Conservation (phyloP, 2,113 vertebrate species). For the Ifrita kowaldi region DNA sequence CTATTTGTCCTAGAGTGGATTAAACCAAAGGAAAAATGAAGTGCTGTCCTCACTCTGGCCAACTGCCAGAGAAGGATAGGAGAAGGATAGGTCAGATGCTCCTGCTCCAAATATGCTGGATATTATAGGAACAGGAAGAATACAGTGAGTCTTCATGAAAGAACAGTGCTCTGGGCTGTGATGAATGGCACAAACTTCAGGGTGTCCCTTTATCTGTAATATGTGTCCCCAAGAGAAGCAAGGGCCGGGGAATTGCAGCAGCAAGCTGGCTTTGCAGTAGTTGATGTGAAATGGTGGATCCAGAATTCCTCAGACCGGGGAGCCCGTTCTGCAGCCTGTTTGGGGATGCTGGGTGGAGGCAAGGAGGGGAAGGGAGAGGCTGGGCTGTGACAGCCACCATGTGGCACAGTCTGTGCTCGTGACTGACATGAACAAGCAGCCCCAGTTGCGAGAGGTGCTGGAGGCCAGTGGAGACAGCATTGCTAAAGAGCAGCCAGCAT, state of each 20-base stretch:
- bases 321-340: neutral
- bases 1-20: neutral
- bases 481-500: neutral
- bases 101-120: neutral
- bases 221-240: neutral
- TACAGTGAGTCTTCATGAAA: neutral
- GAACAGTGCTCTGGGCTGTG: neutral
- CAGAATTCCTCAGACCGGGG: neutral
- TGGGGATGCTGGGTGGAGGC: neutral
- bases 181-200: neutral
- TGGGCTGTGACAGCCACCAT: neutral
- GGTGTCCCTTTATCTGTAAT: neutral
- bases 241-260: neutral
- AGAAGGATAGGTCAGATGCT: neutral
- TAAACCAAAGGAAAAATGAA: neutral
- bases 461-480: neutral
- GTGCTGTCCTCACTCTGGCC: neutral
- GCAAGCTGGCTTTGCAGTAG: neutral
- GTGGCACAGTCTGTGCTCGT: neutral
- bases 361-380: neutral
- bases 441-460: neutral
- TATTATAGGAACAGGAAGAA: neutral
- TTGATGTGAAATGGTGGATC: neutral
- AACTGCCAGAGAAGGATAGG: neutral
- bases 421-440: neutral